Evolutionary conservation across 2,888 invertebrate species (phyloP).

Genomic region (Chromoteleia sp.): DNA sequence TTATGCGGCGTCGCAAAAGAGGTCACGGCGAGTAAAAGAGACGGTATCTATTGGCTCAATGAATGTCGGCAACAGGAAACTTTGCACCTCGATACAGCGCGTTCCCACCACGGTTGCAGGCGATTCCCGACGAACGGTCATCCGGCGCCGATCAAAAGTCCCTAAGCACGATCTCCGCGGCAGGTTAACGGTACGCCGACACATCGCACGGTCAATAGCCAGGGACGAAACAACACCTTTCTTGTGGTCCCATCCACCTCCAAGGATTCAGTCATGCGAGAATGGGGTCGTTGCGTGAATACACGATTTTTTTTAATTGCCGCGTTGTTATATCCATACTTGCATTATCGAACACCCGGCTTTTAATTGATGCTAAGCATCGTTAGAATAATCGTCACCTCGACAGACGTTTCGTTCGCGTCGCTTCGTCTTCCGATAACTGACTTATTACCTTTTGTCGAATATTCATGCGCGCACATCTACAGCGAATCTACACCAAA

Average conservation of each 20-base stretch:
- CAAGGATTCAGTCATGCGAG: slow-evolving; percentile 63
- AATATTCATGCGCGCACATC: slow-evolving; percentile 21
- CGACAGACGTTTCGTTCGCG: slow-evolving; percentile 14
- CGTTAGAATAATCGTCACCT: slow-evolving; percentile 49
- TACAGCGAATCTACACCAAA: too few relatives aligned
- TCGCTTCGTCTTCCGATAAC: background rate
- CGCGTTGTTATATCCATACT: slow-evolving; percentile 14
- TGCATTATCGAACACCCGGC: slow-evolving; percentile 36
- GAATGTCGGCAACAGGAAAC: slow-evolving; percentile 71
- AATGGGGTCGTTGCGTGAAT: slow-evolving; percentile 69
- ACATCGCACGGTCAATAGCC: slow-evolving; percentile 79
- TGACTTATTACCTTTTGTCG: slow-evolving; percentile 28
- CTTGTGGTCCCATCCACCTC: slow-evolving; percentile 69
- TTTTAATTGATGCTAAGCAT: slow-evolving; percentile 48
- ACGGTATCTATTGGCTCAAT: slow-evolving; percentile 66
- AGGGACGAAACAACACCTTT: slow-evolving; percentile 74
- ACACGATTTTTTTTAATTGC: slow-evolving; percentile 57
- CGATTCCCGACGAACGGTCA: slow-evolving; percentile 73
- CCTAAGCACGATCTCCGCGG: slow-evolving; percentile 75
- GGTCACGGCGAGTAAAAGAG: slow-evolving; percentile 66
- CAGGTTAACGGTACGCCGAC: slow-evolving; percentile 80
- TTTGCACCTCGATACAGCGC: slow-evolving; percentile 72
- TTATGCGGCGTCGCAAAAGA: slow-evolving; percentile 63
- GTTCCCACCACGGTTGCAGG: slow-evolving; percentile 73
- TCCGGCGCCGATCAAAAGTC: slow-evolving; percentile 78